These are phyloP conservation scores for Actenoides lindsayi DNA, from an alignment of 2,113 vertebrate genomes.

Conservation along the genomic window DNA sequence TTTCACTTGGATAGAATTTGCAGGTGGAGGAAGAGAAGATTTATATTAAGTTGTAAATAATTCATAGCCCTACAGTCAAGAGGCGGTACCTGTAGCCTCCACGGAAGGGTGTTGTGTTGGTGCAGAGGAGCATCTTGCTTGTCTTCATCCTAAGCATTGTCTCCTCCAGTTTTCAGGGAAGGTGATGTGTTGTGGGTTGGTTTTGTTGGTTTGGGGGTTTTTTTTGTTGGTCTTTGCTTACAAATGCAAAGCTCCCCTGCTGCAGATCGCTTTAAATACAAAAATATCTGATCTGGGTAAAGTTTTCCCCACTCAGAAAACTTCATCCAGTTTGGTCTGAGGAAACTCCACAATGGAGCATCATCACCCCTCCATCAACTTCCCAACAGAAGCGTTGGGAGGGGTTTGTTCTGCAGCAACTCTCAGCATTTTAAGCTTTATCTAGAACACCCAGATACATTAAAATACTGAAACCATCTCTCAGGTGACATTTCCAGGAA, in stretches of 20 bases:
- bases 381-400: neutral
- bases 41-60: neutral
- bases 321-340: neutral
- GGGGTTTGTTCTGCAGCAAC: neutral
- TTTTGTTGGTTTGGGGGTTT: neutral
- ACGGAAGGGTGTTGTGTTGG: neutral
- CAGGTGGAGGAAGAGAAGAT: neutral
- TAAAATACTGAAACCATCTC: neutral
- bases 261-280: neutral
- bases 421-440: neutral
- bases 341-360: neutral
- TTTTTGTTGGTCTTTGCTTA: neutral
- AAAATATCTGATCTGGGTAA: neutral
- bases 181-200: neutral
- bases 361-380: accelerated
- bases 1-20: neutral
- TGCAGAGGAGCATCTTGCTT: neutral
- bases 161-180: neutral
- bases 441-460: neutral
- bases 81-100: neutral
- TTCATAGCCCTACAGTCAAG: neutral
- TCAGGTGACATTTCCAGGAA: neutral
- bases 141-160: neutral
- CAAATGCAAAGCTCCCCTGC: neutral
- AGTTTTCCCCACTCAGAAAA: neutral